phyloP scores from a whole-genome alignment of 2,888 invertebrate species.

The Rhamphomyia laevipes region DNA sequence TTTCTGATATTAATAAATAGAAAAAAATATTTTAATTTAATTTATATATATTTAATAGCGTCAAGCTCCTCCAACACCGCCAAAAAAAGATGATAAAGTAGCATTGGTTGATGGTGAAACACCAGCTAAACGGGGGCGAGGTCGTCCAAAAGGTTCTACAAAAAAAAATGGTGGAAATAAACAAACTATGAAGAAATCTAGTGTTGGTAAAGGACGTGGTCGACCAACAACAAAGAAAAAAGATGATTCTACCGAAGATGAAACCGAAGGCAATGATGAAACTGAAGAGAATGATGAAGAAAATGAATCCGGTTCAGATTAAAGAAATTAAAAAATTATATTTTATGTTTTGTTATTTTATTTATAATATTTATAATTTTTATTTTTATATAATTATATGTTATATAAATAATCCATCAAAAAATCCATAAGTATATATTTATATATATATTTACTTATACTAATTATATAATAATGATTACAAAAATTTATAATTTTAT shows the following conservation, averaged over 20 bases:
- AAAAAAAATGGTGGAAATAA: slow-evolving; percentile 37
- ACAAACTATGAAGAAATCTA: slow-evolving; percentile 14
- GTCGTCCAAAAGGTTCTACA: slow-evolving; percentile 45
- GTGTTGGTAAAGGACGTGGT: slow-evolving; percentile 15
- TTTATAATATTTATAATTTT: no score
- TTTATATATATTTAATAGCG: slow-evolving; percentile 23
- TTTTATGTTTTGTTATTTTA: no score
- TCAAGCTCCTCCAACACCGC: slow-evolving; percentile 36
- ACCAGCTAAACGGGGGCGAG: slow-evolving; percentile 43
- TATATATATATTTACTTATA: no score
- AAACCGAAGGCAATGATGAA: slow-evolving; percentile 18
- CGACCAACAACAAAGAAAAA: slow-evolving; percentile 18
- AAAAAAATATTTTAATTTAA: not conserved
- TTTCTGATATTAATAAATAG: not conserved
- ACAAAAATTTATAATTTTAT: no score
- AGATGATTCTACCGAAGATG: slow-evolving; percentile 19
- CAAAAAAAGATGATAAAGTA: slow-evolving; percentile 43
- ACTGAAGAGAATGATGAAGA: slow-evolving; percentile 19
- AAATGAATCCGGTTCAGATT: slow-evolving; percentile 9
- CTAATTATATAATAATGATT: no score
- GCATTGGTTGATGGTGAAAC: slow-evolving; percentile 44
- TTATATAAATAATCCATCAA: no score
- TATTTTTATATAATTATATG: no score
- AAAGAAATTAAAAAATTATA: no score
- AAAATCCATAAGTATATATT: no score